These are phyloP conservation scores for Gerosis bhagava DNA, from an alignment of 2,888 invertebrate genomes.

Conservation along the genomic window DNA sequence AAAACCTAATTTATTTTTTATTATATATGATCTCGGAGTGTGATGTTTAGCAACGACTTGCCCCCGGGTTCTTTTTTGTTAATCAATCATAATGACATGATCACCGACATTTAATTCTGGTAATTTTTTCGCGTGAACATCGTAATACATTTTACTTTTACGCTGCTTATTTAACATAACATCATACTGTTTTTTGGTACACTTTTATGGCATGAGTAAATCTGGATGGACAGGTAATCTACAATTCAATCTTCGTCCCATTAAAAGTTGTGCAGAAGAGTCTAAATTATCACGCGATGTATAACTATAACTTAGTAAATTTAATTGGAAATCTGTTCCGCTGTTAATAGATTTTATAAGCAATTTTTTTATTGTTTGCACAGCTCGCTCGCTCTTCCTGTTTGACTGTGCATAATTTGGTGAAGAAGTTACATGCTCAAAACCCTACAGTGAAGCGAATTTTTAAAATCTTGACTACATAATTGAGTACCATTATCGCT, in stretches of 20 bases:
- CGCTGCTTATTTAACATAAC: not conserved
- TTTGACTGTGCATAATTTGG: slow-evolving; percentile 29
- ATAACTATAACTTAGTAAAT: slow-evolving; percentile 28
- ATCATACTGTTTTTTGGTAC: not conserved
- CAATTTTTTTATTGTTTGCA: slow-evolving; percentile 33
- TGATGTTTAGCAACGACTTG: not conserved
- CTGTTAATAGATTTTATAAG: slow-evolving; percentile 27
- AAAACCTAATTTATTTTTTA: not conserved
- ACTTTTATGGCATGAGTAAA: not conserved
- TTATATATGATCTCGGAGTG: not conserved
- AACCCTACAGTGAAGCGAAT: slow-evolving; percentile 31
- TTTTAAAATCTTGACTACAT: slow-evolving; percentile 18
- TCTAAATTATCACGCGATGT: slow-evolving; percentile 27
- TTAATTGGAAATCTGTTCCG: slow-evolving; percentile 25
- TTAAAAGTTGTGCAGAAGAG: slow-evolving; percentile 31
- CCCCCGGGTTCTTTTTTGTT: not conserved
- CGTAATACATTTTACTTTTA: slow-evolving; percentile 1
- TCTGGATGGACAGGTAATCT: slow-evolving; percentile 20
- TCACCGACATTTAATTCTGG: slow-evolving; percentile 1
- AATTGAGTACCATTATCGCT: slow-evolving; percentile 10
- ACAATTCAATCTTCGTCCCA: slow-evolving; percentile 28
- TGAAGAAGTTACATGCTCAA: slow-evolving; percentile 30
- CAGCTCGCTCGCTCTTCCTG: slow-evolving; percentile 32
- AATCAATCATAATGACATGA: not conserved
- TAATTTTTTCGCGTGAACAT: not conserved